Evolutionary conservation across 2,797 vertebrate species (phyloP).

Genomic region (Linurgus olivaceus): DNA sequence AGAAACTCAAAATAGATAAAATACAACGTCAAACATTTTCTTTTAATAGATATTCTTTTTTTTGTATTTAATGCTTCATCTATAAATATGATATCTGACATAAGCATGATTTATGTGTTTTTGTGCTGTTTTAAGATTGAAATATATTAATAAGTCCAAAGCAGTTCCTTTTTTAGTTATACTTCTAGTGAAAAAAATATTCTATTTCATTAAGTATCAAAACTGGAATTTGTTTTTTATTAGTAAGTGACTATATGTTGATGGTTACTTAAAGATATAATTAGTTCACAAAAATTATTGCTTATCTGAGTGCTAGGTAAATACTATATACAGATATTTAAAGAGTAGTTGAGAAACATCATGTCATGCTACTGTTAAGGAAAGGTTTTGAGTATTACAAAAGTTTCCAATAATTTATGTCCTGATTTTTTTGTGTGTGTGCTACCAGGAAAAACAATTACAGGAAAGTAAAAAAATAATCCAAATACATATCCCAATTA

Average conservation of each 20-base stretch:
- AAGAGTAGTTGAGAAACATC: slow-evolving; percentile 42
- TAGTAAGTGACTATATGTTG: neutral
- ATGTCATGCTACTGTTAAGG: slow-evolving; percentile 30
- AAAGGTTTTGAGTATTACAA: slow-evolving; percentile 48
- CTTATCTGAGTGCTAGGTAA: slow-evolving; percentile 36
- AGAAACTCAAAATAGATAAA: neutral
- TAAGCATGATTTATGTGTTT: slow-evolving; percentile 19
- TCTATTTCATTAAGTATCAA: slow-evolving; percentile 29
- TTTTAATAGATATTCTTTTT: slow-evolving; percentile 42
- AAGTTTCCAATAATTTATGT: slow-evolving; percentile 41
- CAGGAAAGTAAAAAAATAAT: neutral
- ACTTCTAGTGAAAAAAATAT: slow-evolving; percentile 11
- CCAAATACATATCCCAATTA: neutral
- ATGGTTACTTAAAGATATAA: slow-evolving; percentile 51
- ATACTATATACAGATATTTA: slow-evolving; percentile 56
- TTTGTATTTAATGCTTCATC: slow-evolving; percentile 34
- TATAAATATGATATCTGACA: slow-evolving; percentile 53
- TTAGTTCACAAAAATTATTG: slow-evolving; percentile 39
- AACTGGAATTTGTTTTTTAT: slow-evolving; percentile 33
- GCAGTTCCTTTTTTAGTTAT: slow-evolving; percentile 21
- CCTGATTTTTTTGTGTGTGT: neutral
- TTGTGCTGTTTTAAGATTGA: slow-evolving; percentile 55
- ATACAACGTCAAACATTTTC: neutral
- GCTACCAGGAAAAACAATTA: slow-evolving; percentile 39
- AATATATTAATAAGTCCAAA: slow-evolving; percentile 19